Base-by-base conservation (phyloP, 2,113 vertebrate genomes). In the Scytalopus superciliaris region DNA sequence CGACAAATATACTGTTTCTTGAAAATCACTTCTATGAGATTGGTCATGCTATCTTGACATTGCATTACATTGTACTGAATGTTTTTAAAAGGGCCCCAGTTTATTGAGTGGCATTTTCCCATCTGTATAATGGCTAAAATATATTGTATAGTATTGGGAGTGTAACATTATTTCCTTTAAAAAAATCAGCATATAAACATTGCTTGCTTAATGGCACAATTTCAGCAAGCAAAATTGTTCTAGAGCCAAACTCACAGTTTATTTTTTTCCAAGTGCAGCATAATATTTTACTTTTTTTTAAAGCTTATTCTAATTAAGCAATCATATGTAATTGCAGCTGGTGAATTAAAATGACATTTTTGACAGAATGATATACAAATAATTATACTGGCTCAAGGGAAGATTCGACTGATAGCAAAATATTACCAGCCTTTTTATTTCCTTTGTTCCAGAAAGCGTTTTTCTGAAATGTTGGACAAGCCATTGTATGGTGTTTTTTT, bases 141-240 rank as follows among this genome's bases (percentile, higher is more conserved):
- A 55, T 74, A 72, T 63, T 10, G 2, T 19, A 18, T 37, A 39
- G 35, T 55, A 52, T 79, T 64, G 63, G 52, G 6, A 22, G 56
- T 18, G 21, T 1, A 13, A 62, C 3, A 45, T 21, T 47, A 55
- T 77, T n/a, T 66, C 0, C 25, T 59, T 74, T 10, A 2, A 9
- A 59, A 60, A 22, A 80, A 73, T 3, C 7, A 28, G 1, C 19
- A 19, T 83, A 69, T 19, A 75, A 89, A 44, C 6, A 44, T 52
- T 57, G 28, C 23, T 87, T 89, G n/a, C 45, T 95, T 84, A 73
- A 73, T 63, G 83, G 8, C n/a, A 68, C 7, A 37, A 72, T 89
- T 97, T 89, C 49, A 92, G 66, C 35, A 93, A 89, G 30, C 19
- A 47, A 33, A 94, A 89, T 78, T 73, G 22, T 10, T 80, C 88